A percentile compares a stretch with the other conserved stretches of the same genome.
Evolutionary conservation across 2,797 vertebrate genomes (phyloP).

Genomic region (Saxicola maurus): DNA sequence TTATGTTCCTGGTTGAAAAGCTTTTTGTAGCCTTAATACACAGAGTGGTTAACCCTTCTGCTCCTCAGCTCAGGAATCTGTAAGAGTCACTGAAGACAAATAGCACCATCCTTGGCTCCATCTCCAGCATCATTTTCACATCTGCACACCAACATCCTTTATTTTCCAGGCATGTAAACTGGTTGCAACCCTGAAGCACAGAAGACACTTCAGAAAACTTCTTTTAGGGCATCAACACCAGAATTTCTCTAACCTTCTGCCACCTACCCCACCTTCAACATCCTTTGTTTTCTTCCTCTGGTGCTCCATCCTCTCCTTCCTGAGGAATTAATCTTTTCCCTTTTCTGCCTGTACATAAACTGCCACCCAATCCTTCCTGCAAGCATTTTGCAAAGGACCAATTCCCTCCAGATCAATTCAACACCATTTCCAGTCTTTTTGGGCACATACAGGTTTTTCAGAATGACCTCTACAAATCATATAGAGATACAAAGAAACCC

Average conservation of each 20-base stretch:
- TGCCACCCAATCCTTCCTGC: not conserved
- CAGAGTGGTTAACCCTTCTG: slow-evolving; percentile 57
- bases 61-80: not conserved
- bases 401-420: not conserved
- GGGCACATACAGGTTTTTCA: not conserved
- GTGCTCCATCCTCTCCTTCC: not conserved
- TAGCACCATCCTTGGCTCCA: not conserved
- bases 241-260: not conserved
- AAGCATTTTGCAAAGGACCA: not conserved
- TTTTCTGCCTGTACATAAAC: not conserved
- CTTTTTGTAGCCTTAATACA: slow-evolving; percentile 52
- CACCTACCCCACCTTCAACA: not conserved
- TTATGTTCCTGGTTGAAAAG: slow-evolving; percentile 50
- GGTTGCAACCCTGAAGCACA: not conserved
- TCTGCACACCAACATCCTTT: not conserved
- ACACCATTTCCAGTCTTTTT: not conserved
- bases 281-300: not conserved
- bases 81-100: not conserved
- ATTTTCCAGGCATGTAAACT: not conserved
- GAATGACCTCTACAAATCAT: not conserved
- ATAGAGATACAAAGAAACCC: not conserved
- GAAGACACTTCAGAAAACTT: not conserved
- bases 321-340: not conserved
- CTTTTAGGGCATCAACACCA: not conserved
- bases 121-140: not conserved